These are phyloP conservation scores for Cettia cetti DNA, from an alignment of 2,113 vertebrate species.

Conservation along the genomic window DNA sequence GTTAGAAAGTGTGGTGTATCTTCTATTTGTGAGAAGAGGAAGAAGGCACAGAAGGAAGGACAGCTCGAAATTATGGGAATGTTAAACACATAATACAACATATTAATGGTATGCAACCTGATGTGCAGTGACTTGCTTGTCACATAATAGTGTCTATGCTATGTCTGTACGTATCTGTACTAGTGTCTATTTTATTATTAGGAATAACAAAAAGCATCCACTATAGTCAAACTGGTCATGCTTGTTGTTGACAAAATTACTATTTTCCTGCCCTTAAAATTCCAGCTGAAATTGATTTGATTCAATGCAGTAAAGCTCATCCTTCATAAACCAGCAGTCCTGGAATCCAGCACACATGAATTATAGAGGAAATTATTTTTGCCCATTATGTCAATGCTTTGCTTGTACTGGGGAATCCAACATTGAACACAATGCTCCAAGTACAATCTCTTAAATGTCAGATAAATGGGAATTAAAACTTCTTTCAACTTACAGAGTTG, in stretches of 20 bases:
- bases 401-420: neutral
- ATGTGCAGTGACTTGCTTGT: neutral
- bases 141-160: neutral
- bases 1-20: neutral
- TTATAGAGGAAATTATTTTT: neutral
- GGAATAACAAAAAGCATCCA: neutral
- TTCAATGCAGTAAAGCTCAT: neutral
- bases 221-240: neutral
- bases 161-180: neutral
- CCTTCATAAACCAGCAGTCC: neutral
- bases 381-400: neutral
- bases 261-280: slow-evolving; percentile 2
- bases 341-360: neutral
- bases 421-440: neutral
- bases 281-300: neutral
- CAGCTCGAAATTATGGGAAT: neutral
- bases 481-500: neutral
- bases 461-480: neutral
- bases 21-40: neutral
- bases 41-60: neutral
- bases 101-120: neutral
- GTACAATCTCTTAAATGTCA: neutral
- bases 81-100: no score
- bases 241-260: neutral
- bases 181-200: neutral